Conservation (phyloP, 2,797 vertebrate genomes). For the Sitta carolinensis region DNA sequence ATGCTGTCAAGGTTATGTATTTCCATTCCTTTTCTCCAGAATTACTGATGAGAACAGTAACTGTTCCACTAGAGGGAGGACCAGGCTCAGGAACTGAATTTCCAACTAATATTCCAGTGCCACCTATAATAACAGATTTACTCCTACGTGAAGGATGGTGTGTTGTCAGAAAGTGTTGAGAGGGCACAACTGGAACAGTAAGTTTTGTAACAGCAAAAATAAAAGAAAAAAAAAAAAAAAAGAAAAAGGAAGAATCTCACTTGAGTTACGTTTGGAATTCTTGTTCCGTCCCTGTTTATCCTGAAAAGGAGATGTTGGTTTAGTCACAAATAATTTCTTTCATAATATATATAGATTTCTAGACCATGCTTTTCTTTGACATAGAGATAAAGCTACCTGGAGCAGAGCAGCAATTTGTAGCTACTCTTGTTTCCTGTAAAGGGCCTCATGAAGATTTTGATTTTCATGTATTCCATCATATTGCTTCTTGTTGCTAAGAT, state of each 20-base stretch:
- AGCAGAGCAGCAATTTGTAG: not conserved
- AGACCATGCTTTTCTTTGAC: not conserved
- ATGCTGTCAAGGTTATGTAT: not conserved
- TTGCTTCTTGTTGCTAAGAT: not conserved
- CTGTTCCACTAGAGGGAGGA: conserved; percentile 59
- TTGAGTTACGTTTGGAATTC: not conserved
- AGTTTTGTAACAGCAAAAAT: not conserved
- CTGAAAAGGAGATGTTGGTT: not conserved
- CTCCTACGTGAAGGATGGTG: rapidly evolving
- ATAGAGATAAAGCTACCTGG: not conserved
- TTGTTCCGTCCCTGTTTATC: not conserved
- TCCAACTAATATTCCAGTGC: not conserved
- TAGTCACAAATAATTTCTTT: not conserved
- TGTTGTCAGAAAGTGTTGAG: not conserved
- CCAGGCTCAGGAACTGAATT: conserved; percentile 36
- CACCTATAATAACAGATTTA: not conserved
- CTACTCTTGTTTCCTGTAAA: not conserved
- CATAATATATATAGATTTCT: not conserved
- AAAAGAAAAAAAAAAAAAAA: not conserved
- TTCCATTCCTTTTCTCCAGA: not conserved
- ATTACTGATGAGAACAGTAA: not conserved
- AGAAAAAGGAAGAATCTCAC: not conserved
- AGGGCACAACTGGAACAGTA: not conserved
- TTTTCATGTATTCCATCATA: not conserved
- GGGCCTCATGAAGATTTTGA: not conserved